These are phyloP conservation scores for Pegoplata infirma DNA, from an alignment of 2,888 invertebrate species.

Conservation along the genomic window DNA sequence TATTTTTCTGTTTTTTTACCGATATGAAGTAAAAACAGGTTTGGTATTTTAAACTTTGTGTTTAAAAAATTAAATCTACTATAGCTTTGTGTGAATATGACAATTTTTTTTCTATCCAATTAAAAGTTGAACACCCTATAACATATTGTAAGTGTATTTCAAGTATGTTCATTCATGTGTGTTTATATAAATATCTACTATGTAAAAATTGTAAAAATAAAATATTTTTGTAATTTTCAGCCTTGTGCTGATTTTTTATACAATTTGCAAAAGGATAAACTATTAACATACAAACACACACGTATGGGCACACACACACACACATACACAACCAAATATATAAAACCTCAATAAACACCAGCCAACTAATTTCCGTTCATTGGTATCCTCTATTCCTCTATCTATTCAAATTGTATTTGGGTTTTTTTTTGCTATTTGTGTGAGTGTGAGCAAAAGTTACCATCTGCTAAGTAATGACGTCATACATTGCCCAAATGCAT, in stretches of 20 bases:
- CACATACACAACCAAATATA: neutral
- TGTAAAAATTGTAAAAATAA: neutral
- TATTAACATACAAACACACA: neutral
- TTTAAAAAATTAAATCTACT: too few species aligned
- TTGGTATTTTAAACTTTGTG: too few species aligned
- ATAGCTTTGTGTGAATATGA: too few species aligned
- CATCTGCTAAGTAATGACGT: constrained; percentile 43
- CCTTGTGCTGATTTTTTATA: constrained; percentile 48
- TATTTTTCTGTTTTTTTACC: too few species aligned
- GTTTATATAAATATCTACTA: too few species aligned
- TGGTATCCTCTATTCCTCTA: constrained; percentile 10
- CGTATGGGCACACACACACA: neutral
- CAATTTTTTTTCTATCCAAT: too few species aligned
- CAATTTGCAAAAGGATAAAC: constrained; percentile 2
- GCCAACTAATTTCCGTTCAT: constrained; percentile 39
- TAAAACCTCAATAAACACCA: constrained; percentile 14
- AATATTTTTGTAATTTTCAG: constrained; percentile 5
- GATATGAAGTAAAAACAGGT: too few species aligned
- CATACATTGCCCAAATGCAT: constrained; percentile 51
- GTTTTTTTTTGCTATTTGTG: neutral
- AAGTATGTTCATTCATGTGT: too few species aligned
- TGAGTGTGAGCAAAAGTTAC: neutral
- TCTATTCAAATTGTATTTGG: neutral
- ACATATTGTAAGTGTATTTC: too few species aligned
- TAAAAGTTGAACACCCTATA: too few species aligned